Evolutionary conservation across 2,888 invertebrate genomes (phyloP).

Genomic region (Heliconius cydno): DNA sequence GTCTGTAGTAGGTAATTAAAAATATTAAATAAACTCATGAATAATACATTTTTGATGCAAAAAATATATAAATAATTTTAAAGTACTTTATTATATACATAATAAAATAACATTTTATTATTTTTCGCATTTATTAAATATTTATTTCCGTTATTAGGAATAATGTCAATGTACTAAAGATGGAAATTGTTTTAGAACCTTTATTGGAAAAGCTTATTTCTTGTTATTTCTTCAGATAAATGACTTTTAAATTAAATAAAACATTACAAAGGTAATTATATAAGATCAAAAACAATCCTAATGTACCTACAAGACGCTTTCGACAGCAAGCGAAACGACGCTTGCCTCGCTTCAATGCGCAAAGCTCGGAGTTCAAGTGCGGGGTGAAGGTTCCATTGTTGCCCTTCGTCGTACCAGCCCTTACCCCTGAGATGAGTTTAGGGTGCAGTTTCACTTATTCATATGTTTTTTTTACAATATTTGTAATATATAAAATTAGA

Average conservation of each 20-base stretch:
- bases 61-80: not conserved
- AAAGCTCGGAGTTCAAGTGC: constrained; percentile 78
- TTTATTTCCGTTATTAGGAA: not conserved
- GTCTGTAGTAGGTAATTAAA: not conserved
- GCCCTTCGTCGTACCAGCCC: constrained; percentile 50
- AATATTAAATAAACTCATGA: constrained; percentile 5
- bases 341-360: constrained; percentile 69
- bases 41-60: not conserved
- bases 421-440: constrained; percentile 45
- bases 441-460: constrained; percentile 44
- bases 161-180: not conserved
- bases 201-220: not conserved
- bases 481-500: not conserved
- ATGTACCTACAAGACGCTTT: constrained; percentile 31
- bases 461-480: constrained; percentile 14
- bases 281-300: constrained; percentile 24
- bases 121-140: not conserved
- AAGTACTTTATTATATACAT: not conserved
- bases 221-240: not conserved
- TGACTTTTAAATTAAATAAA: not conserved
- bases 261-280: constrained; percentile 10
- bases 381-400: constrained; percentile 77
- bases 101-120: no score
- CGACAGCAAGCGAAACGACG: constrained; percentile 58
- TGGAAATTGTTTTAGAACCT: not conserved